These are phyloP conservation scores for Menura novaehollandiae DNA, from an alignment of 2,113 vertebrate genomes.

Conservation along the genomic window DNA sequence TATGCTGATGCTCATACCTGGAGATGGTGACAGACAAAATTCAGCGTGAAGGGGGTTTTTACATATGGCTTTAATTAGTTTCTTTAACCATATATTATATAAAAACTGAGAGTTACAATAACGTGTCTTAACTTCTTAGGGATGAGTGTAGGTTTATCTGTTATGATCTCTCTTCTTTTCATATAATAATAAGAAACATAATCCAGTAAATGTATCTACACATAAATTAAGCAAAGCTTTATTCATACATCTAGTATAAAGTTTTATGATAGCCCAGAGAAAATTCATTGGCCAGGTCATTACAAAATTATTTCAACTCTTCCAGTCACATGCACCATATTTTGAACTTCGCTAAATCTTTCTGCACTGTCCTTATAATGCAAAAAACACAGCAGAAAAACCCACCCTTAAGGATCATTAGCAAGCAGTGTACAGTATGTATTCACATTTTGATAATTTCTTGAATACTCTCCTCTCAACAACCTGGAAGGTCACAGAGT, in stretches of 20 bases:
- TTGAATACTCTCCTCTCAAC: background rate
- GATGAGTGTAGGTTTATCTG: background rate
- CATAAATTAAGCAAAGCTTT: background rate
- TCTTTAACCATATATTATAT: background rate
- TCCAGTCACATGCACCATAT: background rate
- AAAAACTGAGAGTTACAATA: background rate
- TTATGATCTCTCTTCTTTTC: background rate
- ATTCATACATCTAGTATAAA: background rate
- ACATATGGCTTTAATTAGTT: background rate
- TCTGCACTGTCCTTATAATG: background rate
- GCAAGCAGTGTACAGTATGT: background rate
- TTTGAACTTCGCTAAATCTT: background rate
- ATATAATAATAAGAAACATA: background rate
- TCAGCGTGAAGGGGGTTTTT: accelerated
- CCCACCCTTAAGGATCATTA: background rate
- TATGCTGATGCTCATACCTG: background rate
- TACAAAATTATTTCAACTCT: background rate
- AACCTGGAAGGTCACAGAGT: background rate
- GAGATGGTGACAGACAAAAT: background rate
- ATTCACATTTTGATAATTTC: background rate
- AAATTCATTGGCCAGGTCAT: background rate
- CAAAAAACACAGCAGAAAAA: background rate
- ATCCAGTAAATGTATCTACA: background rate
- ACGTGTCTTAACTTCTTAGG: background rate
- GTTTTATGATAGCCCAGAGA: background rate